Conservation (phyloP, 2,888 invertebrate genomes). For the Brachyptera risi region DNA sequence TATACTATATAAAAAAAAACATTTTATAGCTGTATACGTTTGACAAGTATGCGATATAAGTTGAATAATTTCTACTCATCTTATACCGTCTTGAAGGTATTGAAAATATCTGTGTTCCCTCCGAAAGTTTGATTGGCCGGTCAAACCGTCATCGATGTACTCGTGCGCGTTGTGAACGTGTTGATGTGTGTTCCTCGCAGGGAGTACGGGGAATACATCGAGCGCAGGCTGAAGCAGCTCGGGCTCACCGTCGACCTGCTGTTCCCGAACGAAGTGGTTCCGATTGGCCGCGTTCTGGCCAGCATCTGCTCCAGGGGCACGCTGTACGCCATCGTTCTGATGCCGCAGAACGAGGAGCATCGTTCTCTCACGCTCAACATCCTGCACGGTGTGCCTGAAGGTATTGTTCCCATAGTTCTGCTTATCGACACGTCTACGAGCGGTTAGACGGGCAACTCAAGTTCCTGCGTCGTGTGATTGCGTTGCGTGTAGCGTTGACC, state of each 20-base stretch:
- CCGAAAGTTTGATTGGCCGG: not conserved
- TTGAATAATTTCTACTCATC: no score
- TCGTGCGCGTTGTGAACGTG: not conserved
- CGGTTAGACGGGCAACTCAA: no score
- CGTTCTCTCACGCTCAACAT: constrained; percentile 86
- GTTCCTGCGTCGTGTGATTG: no score
- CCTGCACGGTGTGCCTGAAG: constrained; percentile 85
- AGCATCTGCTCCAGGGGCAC: constrained; percentile 87
- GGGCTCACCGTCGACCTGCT: constrained; percentile 80
- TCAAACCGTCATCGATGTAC: not conserved
- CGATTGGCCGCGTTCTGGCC: constrained; percentile 71
- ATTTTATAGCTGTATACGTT: no score
- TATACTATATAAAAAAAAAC: no score
- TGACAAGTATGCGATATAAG: no score
- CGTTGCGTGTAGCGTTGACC: no score
- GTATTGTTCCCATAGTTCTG: no score
- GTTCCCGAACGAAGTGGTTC: constrained; percentile 89
- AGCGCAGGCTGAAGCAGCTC: constrained; percentile 69
- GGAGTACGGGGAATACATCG: constrained; percentile 85
- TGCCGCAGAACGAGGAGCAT: constrained; percentile 79
- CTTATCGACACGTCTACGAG: no score
- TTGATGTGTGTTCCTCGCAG: constrained; percentile 45
- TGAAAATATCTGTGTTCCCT: no score
- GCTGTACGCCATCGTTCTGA: constrained; percentile 82
- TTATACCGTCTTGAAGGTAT: no score